Evolutionary conservation across 23 tunicate species (phyloP), one percentile per base, ranked within the genome.

Genomic region (Styela clava): DNA sequence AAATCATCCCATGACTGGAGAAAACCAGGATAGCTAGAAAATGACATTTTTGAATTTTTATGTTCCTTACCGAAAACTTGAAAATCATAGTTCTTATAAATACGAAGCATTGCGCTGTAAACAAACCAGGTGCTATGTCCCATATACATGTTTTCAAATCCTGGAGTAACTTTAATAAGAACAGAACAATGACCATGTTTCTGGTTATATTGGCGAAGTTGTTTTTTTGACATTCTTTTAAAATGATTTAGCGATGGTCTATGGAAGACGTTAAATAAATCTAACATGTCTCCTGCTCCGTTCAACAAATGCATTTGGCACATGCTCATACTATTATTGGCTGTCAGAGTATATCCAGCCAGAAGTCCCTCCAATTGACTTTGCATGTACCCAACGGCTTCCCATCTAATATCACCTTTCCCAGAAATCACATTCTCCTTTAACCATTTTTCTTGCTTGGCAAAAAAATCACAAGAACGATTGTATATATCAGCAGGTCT

Each of bases 201-300:
- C 18, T 74, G 63, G 37, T 74, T 33, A 25, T 26, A 22, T 16
- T 22, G 64, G 64, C n/a, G n/a, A n/a, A n/a, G n/a, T n/a, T n/a
- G n/a, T n/a, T n/a, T n/a, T 29, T 28, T 16, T 9, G 16, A 26
- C 63, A 29, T 29, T 20, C 33, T 24, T 16, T 74, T 29, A 31
- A 74, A 29, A 16, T 30, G 16, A 16, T 23, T 23, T 20, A 24
- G 16, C 31, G 16, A 16, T 24, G 31, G 16, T 12, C 24, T 31
- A 18, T 26, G 33, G 16, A 30, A 63, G 9, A 24, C 64, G 28
- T 24, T 24, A 19, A 16, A 16, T 21, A 74, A 63, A 22, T 74
- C 79, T 23, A 32, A 21, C 37, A 74, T 31, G 63, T 74, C 79
- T 16, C 79, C 79, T 31, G 31, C 18, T 29, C 64, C 79, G 79